Conservation (phyloP, 2,888 invertebrate genomes). For the Melanostoma scalare region DNA sequence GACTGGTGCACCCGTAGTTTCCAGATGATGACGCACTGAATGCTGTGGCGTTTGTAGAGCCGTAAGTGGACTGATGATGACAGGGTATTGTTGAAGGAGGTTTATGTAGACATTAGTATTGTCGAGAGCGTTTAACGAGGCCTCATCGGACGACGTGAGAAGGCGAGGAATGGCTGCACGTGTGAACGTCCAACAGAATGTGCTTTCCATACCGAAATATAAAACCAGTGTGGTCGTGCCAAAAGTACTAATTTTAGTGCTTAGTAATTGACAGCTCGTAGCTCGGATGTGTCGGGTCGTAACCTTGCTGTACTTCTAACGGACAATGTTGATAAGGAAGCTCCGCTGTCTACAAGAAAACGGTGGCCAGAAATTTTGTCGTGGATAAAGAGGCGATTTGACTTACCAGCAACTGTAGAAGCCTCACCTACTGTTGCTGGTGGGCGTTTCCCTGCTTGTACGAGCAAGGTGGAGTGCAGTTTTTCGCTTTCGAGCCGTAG, state of each 20-base stretch:
- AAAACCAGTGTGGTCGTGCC: conserved; percentile 17
- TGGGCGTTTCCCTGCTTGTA: conserved; percentile 25
- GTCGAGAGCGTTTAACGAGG: too few species aligned
- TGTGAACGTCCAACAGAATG: neutral
- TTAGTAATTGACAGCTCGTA: conserved; percentile 19
- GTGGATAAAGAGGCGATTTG: conserved; percentile 14
- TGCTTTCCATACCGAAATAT: conserved; percentile 9
- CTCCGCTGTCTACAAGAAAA: conserved; percentile 38
- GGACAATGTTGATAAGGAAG: conserved; percentile 15
- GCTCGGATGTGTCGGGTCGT: neutral
- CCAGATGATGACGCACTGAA: neutral
- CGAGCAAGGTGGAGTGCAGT: conserved; percentile 15
- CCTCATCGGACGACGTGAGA: too few species aligned
- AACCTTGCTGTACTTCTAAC: conserved; percentile 19
- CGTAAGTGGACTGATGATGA: neutral
- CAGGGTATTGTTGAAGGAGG: too few species aligned
- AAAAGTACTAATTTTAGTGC: conserved; percentile 29
- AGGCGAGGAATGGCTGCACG: neutral
- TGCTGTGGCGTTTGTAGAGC: neutral
- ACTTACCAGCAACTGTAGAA: conserved; percentile 33
- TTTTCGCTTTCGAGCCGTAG: conserved; percentile 23
- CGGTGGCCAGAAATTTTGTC: conserved; percentile 37
- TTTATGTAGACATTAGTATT: too few species aligned
- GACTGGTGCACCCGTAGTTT: neutral
- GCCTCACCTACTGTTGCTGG: conserved; percentile 14